Conservation (phyloP, 2,113 vertebrate species). For the Cryptotis parvus region DNA sequence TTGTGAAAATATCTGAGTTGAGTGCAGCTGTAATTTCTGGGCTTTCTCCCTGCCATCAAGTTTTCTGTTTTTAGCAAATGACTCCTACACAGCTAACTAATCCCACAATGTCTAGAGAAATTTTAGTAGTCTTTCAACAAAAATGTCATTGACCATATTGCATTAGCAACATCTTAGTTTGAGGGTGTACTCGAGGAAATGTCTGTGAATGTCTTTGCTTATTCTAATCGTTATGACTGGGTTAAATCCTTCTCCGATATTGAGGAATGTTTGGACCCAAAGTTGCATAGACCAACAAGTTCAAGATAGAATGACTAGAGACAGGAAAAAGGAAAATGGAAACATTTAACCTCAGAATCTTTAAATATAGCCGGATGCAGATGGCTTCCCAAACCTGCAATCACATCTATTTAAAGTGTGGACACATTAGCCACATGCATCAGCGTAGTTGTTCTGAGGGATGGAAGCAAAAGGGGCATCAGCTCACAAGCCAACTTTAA, state of each 20-base stretch:
- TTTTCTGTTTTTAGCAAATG: neutral
- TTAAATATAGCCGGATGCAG: constrained; percentile 53
- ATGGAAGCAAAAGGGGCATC: neutral
- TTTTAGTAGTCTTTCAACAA: neutral
- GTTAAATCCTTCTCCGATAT: neutral
- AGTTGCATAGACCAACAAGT: neutral
- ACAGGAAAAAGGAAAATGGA: constrained; percentile 40
- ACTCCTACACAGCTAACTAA: neutral
- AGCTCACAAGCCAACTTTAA: constrained; percentile 31
- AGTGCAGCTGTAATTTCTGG: neutral
- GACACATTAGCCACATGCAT: constrained; percentile 7
- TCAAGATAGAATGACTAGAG: neutral
- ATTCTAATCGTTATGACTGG: neutral
- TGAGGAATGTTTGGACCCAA: neutral
- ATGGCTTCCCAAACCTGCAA: constrained; percentile 48
- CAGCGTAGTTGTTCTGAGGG: neutral
- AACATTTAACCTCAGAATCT: constrained; percentile 25
- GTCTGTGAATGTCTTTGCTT: neutral
- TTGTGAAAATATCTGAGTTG: neutral
- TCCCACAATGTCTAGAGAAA: neutral
- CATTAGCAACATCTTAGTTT: constrained; percentile 42
- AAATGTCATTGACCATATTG: neutral
- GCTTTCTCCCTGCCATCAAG: neutral
- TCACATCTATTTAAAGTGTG: constrained; percentile 65
- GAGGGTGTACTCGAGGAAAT: neutral